Evolutionary conservation across 2,888 invertebrate species (phyloP).

Genomic region (Acanthopleura granulata): DNA sequence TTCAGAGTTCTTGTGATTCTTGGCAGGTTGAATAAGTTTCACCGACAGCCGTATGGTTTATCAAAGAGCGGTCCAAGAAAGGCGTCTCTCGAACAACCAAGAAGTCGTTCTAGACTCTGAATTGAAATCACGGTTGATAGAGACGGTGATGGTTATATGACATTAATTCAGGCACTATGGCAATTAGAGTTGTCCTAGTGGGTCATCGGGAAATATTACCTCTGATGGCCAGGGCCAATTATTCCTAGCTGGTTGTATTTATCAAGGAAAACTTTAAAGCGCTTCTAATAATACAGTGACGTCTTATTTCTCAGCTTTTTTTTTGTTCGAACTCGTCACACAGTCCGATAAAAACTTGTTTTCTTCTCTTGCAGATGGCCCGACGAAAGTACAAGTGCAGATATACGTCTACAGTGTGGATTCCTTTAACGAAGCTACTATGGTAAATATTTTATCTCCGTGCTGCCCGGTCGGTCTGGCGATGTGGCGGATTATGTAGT

Average conservation of each 20-base stretch:
- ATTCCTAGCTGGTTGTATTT: neutral
- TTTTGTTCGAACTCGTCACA: no score
- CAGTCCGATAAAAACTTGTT: neutral
- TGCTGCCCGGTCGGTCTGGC: neutral
- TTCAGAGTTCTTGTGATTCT: no score
- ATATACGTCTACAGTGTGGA: slow-evolving; percentile 17
- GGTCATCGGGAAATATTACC: neutral
- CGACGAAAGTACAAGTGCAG: slow-evolving; percentile 15
- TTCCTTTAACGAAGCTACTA: slow-evolving; percentile 16
- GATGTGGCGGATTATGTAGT: neutral
- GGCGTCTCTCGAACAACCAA: no score
- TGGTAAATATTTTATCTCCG: slow-evolving; percentile 20
- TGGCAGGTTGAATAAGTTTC: no score
- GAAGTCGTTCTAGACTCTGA: neutral
- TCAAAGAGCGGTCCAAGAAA: no score
- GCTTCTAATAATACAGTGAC: neutral
- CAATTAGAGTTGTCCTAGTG: neutral
- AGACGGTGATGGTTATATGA: neutral
- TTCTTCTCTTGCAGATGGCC: slow-evolving; percentile 13
- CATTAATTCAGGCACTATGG: neutral
- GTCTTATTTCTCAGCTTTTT: neutral
- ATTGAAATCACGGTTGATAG: neutral
- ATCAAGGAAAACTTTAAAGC: neutral
- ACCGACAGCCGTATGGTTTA: no score
- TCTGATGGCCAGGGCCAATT: neutral